phyloP scores from a whole-genome alignment of 1,140 invertebrate species.

The Panonychus citri region DNA sequence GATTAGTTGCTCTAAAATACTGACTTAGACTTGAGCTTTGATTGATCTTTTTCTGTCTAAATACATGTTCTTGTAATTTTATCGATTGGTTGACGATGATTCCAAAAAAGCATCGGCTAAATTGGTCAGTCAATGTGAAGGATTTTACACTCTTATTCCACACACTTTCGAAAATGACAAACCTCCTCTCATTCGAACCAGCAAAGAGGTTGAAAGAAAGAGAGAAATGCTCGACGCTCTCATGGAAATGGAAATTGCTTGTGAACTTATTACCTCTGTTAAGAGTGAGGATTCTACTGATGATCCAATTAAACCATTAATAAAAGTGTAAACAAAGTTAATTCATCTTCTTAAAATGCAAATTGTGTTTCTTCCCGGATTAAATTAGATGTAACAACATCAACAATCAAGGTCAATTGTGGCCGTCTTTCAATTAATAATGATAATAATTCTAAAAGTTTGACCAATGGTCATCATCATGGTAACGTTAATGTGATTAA shows the following conservation, averaged over 20 bases:
- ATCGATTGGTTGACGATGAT: conserved; percentile 29
- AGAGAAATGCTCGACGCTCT: conserved; percentile 74
- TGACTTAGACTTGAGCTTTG: too few relatives aligned
- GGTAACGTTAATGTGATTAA: too few relatives aligned
- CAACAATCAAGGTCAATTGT: too few relatives aligned
- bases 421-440: too few relatives aligned
- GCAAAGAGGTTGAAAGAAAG: conserved; percentile 56
- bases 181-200: conserved; percentile 50
- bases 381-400: too few relatives aligned
- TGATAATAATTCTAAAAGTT: too few relatives aligned
- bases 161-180: conserved; percentile 65
- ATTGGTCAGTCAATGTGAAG: conserved; percentile 63
- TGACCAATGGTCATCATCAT: too few relatives aligned
- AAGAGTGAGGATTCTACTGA: conserved; percentile 20
- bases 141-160: conserved; percentile 81
- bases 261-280: conserved; percentile 45
- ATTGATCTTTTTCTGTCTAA: too few relatives aligned
- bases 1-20: too few relatives aligned
- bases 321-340: not conserved
- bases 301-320: conserved; percentile 67
- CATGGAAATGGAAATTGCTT: conserved; percentile 82
- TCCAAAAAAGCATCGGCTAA: conserved; percentile 18
- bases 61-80: conserved; percentile 29
- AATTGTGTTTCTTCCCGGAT: too few relatives aligned
- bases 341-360: too few relatives aligned